These are phyloP conservation scores for Hybognathus amarus DNA, from an alignment of 2,797 vertebrate genomes.

Conservation along the genomic window DNA sequence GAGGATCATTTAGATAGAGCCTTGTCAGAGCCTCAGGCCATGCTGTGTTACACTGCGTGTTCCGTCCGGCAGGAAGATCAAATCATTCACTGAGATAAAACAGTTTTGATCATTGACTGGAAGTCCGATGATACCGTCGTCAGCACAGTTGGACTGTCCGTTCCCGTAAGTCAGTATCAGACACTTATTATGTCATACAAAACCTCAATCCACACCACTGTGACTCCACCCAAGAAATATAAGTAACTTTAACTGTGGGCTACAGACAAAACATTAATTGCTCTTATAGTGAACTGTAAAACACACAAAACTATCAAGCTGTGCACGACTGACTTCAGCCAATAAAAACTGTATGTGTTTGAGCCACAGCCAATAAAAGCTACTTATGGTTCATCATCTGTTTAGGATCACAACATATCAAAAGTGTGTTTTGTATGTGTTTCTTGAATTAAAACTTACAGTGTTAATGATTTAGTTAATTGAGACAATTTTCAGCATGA, in stretches of 20 bases:
- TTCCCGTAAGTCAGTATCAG: slow-evolving; percentile 27
- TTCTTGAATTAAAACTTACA: neutral
- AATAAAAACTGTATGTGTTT: slow-evolving; percentile 41
- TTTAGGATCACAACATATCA: neutral
- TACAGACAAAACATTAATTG: slow-evolving; percentile 44
- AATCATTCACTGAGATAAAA: slow-evolving; percentile 42
- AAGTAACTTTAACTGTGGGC: slow-evolving; percentile 40
- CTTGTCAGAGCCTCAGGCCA: slow-evolving; percentile 37
- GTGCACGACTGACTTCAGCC: slow-evolving; percentile 36
- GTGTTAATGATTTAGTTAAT: neutral
- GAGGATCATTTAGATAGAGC: slow-evolving; percentile 32
- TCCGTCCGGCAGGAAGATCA: slow-evolving; percentile 26
- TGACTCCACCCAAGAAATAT: slow-evolving; percentile 39
- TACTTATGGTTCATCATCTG: slow-evolving; percentile 24
- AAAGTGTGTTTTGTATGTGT: neutral
- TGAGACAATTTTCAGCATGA: too few species aligned
- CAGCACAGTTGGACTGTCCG: slow-evolving; percentile 36
- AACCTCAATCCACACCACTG: slow-evolving; percentile 30
- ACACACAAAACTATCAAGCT: slow-evolving; percentile 35
- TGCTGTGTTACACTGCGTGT: slow-evolving; percentile 18
- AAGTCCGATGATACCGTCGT: slow-evolving; percentile 18
- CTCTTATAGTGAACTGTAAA: slow-evolving; percentile 39
- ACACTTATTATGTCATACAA: slow-evolving; percentile 34
- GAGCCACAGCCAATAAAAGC: slow-evolving; percentile 39
- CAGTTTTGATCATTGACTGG: slow-evolving; percentile 50